These are phyloP conservation scores for Tetramorium alpestre DNA, from an alignment of 1,140 invertebrate genomes.

Conservation along the genomic window DNA sequence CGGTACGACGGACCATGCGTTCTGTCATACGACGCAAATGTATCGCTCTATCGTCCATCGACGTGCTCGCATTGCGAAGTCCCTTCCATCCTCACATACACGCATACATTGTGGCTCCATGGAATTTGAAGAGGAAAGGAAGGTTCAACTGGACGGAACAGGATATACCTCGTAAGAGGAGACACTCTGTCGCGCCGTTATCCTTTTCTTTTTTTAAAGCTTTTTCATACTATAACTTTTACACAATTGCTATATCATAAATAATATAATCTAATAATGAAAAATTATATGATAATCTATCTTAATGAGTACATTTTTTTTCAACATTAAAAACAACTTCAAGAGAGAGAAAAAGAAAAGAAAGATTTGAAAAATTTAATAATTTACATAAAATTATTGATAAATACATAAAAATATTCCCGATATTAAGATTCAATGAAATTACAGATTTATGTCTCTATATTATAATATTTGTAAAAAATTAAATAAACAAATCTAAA, in stretches of 20 bases:
- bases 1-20: conserved; percentile 58
- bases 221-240: not conserved
- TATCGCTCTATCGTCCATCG: conserved; percentile 64
- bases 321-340: too few relatives aligned
- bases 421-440: not conserved
- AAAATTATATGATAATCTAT: not conserved
- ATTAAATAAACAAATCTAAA: too few relatives aligned
- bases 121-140: not conserved
- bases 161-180: not conserved
- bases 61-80: conserved; percentile 20
- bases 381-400: not conserved
- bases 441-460: not conserved
- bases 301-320: not conserved
- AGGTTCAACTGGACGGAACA: not conserved
- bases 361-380: not conserved
- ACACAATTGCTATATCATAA: not conserved
- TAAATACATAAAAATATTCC: not conserved
- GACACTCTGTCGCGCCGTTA: not conserved
- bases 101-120: not conserved
- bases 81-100: not conserved
- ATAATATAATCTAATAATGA: not conserved
- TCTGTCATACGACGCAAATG: conserved; percentile 68
- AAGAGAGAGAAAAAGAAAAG: not conserved
- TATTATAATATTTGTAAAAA: too few relatives aligned
- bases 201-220: not conserved